Conservation (phyloP, 1,140 invertebrate species). For the Panagrolaimus sp. region DNA sequence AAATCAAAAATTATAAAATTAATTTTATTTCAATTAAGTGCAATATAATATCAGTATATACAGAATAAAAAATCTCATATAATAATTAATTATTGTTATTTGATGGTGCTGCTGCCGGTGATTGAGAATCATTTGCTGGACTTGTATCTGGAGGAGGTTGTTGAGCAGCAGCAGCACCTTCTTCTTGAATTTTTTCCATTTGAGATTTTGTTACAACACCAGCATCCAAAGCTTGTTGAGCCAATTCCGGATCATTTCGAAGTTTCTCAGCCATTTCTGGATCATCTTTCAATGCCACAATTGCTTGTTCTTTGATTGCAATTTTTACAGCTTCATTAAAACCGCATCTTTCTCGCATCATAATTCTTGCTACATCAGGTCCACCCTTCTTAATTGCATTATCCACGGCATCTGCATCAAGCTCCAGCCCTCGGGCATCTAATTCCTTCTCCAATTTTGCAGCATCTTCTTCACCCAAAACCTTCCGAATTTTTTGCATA, state of each 20-base stretch:
- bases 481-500: neutral
- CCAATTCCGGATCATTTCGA: conserved; percentile 3
- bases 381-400: conserved; percentile 8
- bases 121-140: no score
- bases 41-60: no score
- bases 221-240: neutral
- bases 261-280: conserved; percentile 8
- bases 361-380: neutral
- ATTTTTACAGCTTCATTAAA: conserved; percentile 3
- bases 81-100: no score
- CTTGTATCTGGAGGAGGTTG: neutral
- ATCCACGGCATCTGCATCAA: conserved; percentile 9
- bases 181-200: neutral
- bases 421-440: neutral
- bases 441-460: conserved; percentile 10
- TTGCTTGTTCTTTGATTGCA: conserved; percentile 2
- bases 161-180: neutral
- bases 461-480: conserved; percentile 2
- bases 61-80: no score
- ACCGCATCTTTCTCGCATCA: conserved; percentile 7
- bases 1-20: no score
- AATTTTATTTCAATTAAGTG: no score
- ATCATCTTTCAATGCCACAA: no score
- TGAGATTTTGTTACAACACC: neutral
- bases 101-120: no score